These are phyloP conservation scores for Tachycineta bicolor DNA, from an alignment of 2,113 vertebrate species.

Conservation along the genomic window DNA sequence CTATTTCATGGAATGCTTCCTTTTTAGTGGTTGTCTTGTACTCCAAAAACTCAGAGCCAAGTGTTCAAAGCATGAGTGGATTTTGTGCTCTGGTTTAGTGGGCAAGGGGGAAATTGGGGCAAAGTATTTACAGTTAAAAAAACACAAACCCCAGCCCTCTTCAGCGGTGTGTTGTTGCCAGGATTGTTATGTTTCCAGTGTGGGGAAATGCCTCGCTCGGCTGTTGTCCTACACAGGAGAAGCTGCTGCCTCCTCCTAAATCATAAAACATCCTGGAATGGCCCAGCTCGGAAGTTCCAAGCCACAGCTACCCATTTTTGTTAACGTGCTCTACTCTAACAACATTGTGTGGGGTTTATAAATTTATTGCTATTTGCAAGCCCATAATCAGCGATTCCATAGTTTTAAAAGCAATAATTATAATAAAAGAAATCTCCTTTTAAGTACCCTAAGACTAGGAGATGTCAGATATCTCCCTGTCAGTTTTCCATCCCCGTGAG, in stretches of 20 bases:
- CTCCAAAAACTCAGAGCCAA: not conserved
- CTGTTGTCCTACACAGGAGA: not conserved
- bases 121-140: not conserved
- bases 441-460: no score
- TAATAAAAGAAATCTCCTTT: not conserved
- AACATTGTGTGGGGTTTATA: fast-evolving
- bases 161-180: not conserved
- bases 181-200: fast-evolving
- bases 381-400: not conserved
- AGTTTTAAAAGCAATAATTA: no score
- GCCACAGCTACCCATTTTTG: not conserved
- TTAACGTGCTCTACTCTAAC: fast-evolving
- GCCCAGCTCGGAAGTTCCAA: not conserved
- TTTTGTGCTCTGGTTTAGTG: not conserved
- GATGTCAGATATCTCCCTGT: not conserved
- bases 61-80: no score
- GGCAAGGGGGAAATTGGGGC: no score
- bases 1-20: not conserved
- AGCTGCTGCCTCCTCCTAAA: not conserved
- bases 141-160: fast-evolving
- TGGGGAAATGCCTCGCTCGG: not conserved
- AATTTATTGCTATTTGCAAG: not conserved
- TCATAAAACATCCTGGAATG: not conserved
- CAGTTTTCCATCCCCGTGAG: fast-evolving
- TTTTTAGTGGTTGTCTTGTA: not conserved